Percentiles rank a stretch among this genome's conserved stretches.
phyloP scores from a whole-genome alignment of 1,140 invertebrate genomes.

The Mactra quadrangularis region DNA sequence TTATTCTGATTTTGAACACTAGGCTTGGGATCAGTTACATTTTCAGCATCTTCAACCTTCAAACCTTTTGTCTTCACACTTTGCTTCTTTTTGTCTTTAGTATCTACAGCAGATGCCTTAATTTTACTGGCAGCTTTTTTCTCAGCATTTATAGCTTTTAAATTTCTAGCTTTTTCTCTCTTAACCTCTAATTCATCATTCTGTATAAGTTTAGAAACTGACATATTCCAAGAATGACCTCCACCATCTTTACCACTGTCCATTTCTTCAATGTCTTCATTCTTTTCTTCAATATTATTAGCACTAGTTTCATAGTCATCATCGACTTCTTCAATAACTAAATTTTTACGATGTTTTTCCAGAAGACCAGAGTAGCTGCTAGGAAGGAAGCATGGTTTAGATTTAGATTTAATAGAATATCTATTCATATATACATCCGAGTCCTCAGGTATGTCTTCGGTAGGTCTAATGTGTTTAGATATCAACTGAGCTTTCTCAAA shows the following conservation, averaged over 20 bases:
- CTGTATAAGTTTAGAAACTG: conserved; percentile 39
- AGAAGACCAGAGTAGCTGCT: conserved; percentile 17
- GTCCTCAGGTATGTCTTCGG: background rate
- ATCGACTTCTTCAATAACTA: conserved; percentile 22
- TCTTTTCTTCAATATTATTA: conserved; percentile 1
- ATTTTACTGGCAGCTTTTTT: background rate
- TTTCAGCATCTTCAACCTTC: background rate
- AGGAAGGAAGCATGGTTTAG: conserved; percentile 49
- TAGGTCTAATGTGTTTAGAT: conserved; percentile 25
- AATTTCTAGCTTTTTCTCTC: background rate
- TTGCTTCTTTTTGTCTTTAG: no score
- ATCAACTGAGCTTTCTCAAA: conserved; percentile 60
- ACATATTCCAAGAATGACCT: conserved; percentile 48
- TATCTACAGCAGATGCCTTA: no score
- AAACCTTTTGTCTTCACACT: background rate
- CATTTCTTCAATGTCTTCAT: background rate
- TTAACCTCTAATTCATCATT: conserved; percentile 50
- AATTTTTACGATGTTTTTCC: conserved; percentile 8
- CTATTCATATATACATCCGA: conserved; percentile 55
- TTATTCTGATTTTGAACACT: no score
- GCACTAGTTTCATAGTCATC: conserved; percentile 39
- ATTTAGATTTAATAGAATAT: conserved; percentile 54
- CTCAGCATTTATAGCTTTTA: background rate
- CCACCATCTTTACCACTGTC: conserved; percentile 3
- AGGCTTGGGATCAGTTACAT: no score